Evolutionary conservation across 1,140 invertebrate species (phyloP).

Genomic region (Tyrophagus putrescentiae): DNA sequence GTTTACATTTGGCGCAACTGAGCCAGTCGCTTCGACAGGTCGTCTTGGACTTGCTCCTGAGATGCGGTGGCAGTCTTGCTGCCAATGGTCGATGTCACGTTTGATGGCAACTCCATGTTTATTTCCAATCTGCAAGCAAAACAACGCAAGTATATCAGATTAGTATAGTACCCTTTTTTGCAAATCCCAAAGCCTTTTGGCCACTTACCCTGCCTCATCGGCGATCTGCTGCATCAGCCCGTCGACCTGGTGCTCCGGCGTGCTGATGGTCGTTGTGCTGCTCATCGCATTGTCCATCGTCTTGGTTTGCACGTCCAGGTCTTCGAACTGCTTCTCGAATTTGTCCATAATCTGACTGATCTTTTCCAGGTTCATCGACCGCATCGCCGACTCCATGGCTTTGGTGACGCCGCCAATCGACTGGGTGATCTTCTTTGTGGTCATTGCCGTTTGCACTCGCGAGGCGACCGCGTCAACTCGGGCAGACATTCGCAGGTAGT

Average conservation of each 20-base stretch:
- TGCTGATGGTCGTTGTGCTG: slow-evolving; percentile 86
- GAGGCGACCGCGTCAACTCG: slow-evolving; percentile 93
- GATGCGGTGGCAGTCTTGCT: no score
- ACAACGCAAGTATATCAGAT: no score
- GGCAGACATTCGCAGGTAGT: slow-evolving; percentile 93
- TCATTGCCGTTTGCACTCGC: slow-evolving; percentile 86
- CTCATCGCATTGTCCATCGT: slow-evolving; percentile 99
- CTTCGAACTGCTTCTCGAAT: slow-evolving; percentile 98
- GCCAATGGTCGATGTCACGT: no score
- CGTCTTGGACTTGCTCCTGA: no score
- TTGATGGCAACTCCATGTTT: no score
- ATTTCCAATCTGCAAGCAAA: no score
- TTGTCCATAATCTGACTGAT: slow-evolving; percentile 96
- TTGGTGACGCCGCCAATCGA: slow-evolving; percentile 90
- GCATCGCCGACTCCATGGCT: slow-evolving; percentile 99
- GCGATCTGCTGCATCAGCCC: slow-evolving; percentile 87
- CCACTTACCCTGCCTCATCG: slow-evolving; percentile 92
- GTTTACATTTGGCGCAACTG: no score
- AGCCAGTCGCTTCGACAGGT: no score
- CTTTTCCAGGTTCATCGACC: slow-evolving; percentile 98
- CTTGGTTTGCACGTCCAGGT: slow-evolving; percentile 94
- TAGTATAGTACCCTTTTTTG: no score
- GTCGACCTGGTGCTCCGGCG: slow-evolving; percentile 93
- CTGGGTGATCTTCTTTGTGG: slow-evolving; percentile 63
- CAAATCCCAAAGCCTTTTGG: no score